phyloP scores from a whole-genome alignment of 2,113 vertebrate genomes.

The Centropus unirufus region DNA sequence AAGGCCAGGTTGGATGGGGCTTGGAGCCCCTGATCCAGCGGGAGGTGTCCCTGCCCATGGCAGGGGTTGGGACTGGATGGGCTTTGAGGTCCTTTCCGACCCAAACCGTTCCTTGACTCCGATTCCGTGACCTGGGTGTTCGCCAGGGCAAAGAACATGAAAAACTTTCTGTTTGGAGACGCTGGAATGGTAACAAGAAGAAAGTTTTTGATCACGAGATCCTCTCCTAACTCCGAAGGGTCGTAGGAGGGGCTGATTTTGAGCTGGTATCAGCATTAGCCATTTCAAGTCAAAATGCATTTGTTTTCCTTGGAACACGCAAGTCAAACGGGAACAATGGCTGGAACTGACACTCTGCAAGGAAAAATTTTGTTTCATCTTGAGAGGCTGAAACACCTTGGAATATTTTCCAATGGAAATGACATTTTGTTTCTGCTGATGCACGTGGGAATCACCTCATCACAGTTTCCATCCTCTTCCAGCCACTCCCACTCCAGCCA shows the following conservation, averaged over 20 bases:
- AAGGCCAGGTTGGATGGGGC: too few relatives aligned
- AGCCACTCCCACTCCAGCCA: neutral
- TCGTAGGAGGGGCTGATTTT: neutral
- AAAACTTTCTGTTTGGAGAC: neutral
- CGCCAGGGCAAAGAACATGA: neutral
- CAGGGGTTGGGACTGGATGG: too few relatives aligned
- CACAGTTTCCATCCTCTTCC: neutral
- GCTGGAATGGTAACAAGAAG: neutral
- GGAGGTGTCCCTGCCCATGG: too few relatives aligned
- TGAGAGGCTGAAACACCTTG: slow-evolving; percentile 42
- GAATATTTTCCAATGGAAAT: slow-evolving; percentile 57
- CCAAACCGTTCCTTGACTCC: too few relatives aligned
- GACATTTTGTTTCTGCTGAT: neutral
- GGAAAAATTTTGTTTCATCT: slow-evolving; percentile 27
- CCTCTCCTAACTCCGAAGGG: neutral
- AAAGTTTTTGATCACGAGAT: neutral
- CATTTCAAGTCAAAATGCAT: neutral
- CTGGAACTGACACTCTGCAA: slow-evolving; percentile 27
- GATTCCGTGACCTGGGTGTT: rapidly evolving
- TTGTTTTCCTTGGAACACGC: slow-evolving; percentile 60
- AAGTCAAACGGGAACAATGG: slow-evolving; percentile 39
- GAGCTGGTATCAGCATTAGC: neutral
- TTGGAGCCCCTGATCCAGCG: too few relatives aligned
- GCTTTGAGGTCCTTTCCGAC: too few relatives aligned
- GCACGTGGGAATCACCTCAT: neutral